Percentiles rank a stretch among this genome's conserved stretches.
phyloP scores from a whole-genome alignment of 92 coral and sea anemone genomes.

The Paramuricea clavata region DNA sequence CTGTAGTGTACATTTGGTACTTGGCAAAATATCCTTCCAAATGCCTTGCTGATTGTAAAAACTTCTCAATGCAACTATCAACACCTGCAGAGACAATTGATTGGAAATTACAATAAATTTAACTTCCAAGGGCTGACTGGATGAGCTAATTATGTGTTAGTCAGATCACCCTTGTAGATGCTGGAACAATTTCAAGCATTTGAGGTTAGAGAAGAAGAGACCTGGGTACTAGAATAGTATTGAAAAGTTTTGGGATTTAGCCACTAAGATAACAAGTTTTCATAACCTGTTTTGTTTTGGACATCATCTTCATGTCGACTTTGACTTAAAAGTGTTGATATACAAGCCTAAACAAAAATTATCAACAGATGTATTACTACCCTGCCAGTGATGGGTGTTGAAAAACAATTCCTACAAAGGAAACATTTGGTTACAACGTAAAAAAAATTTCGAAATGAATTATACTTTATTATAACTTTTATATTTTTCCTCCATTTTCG shows the following conservation, averaged over 20 bases:
- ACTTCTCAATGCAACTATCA: constrained; percentile 40
- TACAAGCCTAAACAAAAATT: constrained; percentile 22
- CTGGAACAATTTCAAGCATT: not conserved
- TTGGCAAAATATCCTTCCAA: constrained; percentile 47
- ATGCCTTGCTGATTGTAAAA: constrained; percentile 27
- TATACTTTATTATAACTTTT: too few relatives aligned
- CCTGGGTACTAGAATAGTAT: not conserved
- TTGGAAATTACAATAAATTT: too few relatives aligned
- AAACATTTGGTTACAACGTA: too few relatives aligned
- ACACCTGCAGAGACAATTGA: not conserved
- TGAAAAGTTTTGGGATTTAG: too few relatives aligned
- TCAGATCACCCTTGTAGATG: not conserved
- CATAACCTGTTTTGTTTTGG: constrained; percentile 16
- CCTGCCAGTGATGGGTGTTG: too few relatives aligned
- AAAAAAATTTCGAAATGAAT: too few relatives aligned
- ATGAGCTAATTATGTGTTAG: not conserved
- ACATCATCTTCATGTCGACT: not conserved
- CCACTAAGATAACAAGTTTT: not conserved
- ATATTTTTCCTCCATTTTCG: too few relatives aligned
- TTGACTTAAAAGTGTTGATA: constrained; percentile 47
- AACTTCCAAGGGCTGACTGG: too few relatives aligned
- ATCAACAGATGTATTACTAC: too few relatives aligned
- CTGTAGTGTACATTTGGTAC: constrained; percentile 43
- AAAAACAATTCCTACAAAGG: too few relatives aligned
- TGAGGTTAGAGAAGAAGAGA: not conserved